phyloP scores from a whole-genome alignment of 2,888 invertebrate species.

The Teleiodes luculella region DNA sequence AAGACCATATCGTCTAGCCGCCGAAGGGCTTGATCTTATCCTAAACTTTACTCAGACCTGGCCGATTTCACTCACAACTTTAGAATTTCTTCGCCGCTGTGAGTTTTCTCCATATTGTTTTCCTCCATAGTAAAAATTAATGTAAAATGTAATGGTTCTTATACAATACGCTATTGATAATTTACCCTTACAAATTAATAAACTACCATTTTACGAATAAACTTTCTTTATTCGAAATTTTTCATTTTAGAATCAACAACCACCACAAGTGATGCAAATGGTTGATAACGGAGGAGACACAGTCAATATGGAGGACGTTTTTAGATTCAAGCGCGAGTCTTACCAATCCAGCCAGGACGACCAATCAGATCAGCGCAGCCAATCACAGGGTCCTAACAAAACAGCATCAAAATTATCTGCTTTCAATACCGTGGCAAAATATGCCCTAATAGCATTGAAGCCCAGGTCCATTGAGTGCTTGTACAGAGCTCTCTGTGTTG shows the following conservation, averaged over 20 bases:
- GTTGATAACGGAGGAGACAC: constrained; percentile 58
- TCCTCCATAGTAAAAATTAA: too few relatives aligned
- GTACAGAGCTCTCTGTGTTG: constrained; percentile 81
- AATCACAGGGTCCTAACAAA: background rate
- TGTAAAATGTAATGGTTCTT: too few relatives aligned
- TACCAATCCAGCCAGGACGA: constrained; percentile 32
- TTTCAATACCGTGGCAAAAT: constrained; percentile 77
- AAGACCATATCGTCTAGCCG: too few relatives aligned
- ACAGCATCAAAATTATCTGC: constrained; percentile 35
- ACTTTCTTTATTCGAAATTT: too few relatives aligned
- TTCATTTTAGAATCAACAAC: constrained; percentile 52
- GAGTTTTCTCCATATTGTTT: too few relatives aligned
- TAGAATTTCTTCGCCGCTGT: too few relatives aligned
- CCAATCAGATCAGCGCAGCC: background rate
- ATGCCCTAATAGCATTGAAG: constrained; percentile 69
- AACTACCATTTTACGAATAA: too few relatives aligned
- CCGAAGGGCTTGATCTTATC: too few relatives aligned
- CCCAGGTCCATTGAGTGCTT: constrained; percentile 80
- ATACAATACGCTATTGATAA: too few relatives aligned
- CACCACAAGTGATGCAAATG: constrained; percentile 67
- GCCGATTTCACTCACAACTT: too few relatives aligned
- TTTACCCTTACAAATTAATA: too few relatives aligned
- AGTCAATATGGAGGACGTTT: constrained; percentile 64
- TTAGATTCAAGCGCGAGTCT: constrained; percentile 57
- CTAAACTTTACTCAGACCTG: too few relatives aligned